Evolutionary conservation across 2,888 invertebrate species (phyloP).

Genomic region (Gari tellinella): DNA sequence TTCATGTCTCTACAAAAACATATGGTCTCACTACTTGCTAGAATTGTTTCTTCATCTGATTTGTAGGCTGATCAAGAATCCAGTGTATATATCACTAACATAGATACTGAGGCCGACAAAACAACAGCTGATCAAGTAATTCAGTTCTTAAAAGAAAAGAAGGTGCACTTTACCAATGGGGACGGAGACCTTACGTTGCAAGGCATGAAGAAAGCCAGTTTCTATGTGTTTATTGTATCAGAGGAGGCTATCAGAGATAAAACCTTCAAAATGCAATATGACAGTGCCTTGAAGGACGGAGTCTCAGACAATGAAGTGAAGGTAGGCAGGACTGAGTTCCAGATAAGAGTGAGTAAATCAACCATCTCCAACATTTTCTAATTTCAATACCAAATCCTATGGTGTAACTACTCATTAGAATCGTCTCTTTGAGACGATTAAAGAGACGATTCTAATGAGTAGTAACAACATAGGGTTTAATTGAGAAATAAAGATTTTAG

Average conservation of each 20-base stretch:
- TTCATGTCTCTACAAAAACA: too few relatives aligned
- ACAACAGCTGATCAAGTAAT: conserved; percentile 3
- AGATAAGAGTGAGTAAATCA: too few relatives aligned
- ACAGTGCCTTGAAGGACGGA: conserved; percentile 17
- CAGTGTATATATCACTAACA: conserved; percentile 17
- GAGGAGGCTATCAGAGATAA: conserved; percentile 18
- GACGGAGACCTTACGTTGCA: not conserved
- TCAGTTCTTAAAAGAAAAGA: conserved; percentile 14
- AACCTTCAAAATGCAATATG: conserved; percentile 6
- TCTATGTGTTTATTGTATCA: conserved; percentile 46
- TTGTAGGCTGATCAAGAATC: too few relatives aligned
- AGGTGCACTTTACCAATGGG: conserved; percentile 27
- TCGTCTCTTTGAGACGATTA: too few relatives aligned
- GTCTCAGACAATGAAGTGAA: conserved; percentile 30
- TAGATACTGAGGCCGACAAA: conserved; percentile 7
- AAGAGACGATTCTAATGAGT: too few relatives aligned
- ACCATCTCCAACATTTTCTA: too few relatives aligned
- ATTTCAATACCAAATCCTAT: too few relatives aligned
- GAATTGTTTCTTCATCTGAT: too few relatives aligned
- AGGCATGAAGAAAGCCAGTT: conserved; percentile 26
- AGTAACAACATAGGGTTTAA: too few relatives aligned
- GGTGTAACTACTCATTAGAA: too few relatives aligned
- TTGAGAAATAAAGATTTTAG: too few relatives aligned
- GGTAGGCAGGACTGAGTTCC: conserved; percentile 6
- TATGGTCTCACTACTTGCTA: too few relatives aligned